Conservation (phyloP, 2,888 invertebrate genomes). For the Caenorhabditis sp. region DNA sequence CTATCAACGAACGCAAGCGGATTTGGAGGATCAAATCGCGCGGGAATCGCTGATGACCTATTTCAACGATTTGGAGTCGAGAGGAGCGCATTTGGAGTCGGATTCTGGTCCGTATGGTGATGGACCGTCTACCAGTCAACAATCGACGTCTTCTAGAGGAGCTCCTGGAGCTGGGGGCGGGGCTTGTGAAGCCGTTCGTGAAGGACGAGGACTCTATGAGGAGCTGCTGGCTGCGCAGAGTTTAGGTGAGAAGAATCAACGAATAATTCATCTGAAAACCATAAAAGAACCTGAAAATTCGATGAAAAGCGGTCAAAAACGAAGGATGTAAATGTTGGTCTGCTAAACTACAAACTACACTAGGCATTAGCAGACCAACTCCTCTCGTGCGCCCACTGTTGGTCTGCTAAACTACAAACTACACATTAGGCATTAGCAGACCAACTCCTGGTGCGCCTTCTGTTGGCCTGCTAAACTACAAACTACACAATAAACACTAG, state of each 20-base stretch:
- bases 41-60: conserved; percentile 77
- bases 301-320: neutral
- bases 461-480: neutral
- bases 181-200: neutral
- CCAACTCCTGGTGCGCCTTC: neutral
- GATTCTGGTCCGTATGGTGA: neutral
- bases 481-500: conserved; percentile 17
- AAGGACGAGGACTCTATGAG: conserved; percentile 72
- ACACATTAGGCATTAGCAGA: neutral
- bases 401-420: neutral
- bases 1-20: conserved; percentile 92
- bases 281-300: neutral
- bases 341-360: too few species aligned
- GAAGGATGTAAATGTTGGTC: too few species aligned
- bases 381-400: neutral
- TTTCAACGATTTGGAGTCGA: conserved; percentile 56
- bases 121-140: conserved; percentile 1
- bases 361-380: too few species aligned
- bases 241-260: conserved; percentile 39
- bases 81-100: neutral
- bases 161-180: neutral
- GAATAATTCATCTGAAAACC: neutral
- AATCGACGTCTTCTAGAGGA: neutral
- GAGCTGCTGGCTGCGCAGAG: conserved; percentile 72
- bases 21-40: conserved; percentile 67